phyloP scores from a whole-genome alignment of 2,113 vertebrate genomes.

The Rhynchomys soricoides region DNA sequence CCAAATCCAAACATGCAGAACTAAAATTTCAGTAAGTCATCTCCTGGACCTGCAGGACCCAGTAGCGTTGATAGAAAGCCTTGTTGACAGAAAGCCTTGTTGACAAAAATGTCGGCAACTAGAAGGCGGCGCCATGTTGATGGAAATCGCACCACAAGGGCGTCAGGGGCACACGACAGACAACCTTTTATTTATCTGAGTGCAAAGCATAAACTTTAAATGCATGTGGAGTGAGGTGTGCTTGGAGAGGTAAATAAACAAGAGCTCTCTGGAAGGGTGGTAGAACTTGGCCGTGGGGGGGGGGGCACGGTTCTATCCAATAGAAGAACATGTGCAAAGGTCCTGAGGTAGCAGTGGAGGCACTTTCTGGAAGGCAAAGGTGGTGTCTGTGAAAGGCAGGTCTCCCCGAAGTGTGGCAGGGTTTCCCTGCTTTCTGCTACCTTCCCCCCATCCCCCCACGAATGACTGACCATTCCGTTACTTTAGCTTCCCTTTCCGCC shows the following conservation, averaged over 20 bases:
- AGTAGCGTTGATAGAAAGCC: background rate
- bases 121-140: background rate
- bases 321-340: background rate
- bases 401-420: background rate
- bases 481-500: background rate
- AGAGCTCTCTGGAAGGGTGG: background rate
- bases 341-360: background rate
- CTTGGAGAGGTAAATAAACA: background rate
- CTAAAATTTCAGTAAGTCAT: background rate
- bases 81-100: no score
- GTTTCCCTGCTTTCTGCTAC: background rate
- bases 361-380: background rate
- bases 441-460: no score
- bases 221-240: background rate
- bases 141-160: no score
- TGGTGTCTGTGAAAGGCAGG: background rate
- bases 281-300: background rate
- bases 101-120: background rate
- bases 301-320: accelerated
- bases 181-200: background rate
- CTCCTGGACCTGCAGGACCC: background rate
- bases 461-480: background rate
- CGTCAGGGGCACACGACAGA: background rate
- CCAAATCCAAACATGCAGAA: background rate
- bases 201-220: background rate